phyloP scores from a whole-genome alignment of 1,140 invertebrate species.

The Antheraea pernyi region DNA sequence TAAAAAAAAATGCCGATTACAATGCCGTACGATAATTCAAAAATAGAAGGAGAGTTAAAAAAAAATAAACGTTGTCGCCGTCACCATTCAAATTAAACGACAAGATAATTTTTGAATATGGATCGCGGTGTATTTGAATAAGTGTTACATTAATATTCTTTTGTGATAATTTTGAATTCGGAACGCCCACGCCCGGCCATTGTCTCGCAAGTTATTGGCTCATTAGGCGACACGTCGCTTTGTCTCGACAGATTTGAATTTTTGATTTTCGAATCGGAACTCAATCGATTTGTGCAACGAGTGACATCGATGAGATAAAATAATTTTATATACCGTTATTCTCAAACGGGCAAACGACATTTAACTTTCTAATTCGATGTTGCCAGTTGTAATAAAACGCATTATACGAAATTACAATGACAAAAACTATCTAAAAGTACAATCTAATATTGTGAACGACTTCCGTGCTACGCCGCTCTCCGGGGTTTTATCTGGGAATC shows the following conservation, averaged over 20 bases:
- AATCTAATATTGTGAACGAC: conserved; percentile 9
- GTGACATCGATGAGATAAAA: too few species aligned
- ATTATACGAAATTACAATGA: conserved; percentile 22
- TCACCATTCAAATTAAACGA: conserved; percentile 61
- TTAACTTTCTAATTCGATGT: conserved; percentile 6
- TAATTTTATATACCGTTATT: not conserved
- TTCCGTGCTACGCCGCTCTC: conserved; percentile 6
- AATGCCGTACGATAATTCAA: conserved; percentile 56
- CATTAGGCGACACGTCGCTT: conserved; percentile 68
- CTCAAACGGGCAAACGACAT: not conserved
- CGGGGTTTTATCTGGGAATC: conserved; percentile 5
- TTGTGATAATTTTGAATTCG: conserved; percentile 70
- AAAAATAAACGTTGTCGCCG: conserved; percentile 39
- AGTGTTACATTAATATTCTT: conserved; percentile 76
- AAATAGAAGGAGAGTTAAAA: conserved; percentile 34
- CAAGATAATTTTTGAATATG: conserved; percentile 69
- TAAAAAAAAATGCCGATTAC: conserved; percentile 46
- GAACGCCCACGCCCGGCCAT: conserved; percentile 66
- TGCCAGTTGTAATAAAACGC: conserved; percentile 2
- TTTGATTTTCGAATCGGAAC: conserved; percentile 61
- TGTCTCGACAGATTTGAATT: conserved; percentile 55
- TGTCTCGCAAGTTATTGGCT: conserved; percentile 76
- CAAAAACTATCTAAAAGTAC: conserved; percentile 31
- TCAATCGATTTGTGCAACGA: conserved; percentile 25
- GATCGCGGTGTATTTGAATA: conserved; percentile 71